Evolutionary conservation across 23 tunicate genomes (phyloP).

Genomic region (Halocynthia aurantium): DNA sequence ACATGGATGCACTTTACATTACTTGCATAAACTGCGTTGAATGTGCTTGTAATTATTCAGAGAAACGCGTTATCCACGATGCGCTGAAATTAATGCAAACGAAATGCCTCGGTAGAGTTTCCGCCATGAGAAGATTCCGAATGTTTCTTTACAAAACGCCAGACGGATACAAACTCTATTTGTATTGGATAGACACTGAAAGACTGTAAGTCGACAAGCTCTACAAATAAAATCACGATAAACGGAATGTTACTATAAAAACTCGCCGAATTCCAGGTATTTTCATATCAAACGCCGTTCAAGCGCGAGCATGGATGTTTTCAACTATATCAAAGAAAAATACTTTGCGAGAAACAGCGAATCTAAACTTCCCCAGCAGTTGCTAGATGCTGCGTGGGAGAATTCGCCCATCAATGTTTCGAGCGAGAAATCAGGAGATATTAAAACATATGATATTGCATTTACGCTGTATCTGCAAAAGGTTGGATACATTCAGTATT

Average conservation of each 20-base stretch:
- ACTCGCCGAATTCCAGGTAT: constrained; percentile 6
- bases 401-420: constrained; percentile 4
- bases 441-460: constrained; percentile 26
- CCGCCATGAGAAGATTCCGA: constrained; percentile 49
- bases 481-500: constrained; percentile 3
- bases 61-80: constrained; percentile 24
- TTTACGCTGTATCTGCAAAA: constrained; percentile 47
- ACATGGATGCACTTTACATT: background rate
- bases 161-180: constrained; percentile 49
- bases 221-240: background rate
- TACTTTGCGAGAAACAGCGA: constrained; percentile 34
- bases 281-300: constrained; percentile 44
- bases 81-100: constrained; percentile 44
- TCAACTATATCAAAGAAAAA: constrained; percentile 41
- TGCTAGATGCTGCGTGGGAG: constrained; percentile 55
- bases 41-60: background rate
- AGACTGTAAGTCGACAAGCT: constrained; percentile 29
- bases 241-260: too few relatives aligned
- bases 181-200: constrained; percentile 74
- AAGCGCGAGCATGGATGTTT: constrained; percentile 22
- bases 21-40: background rate
- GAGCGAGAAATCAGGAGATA: constrained; percentile 3
- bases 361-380: constrained; percentile 38
- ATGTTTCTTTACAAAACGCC: constrained; percentile 21
- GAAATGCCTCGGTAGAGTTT: constrained; percentile 57